Percentiles rank a stretch among this genome's conserved stretches.
These are phyloP conservation scores for Dascyllus trimaculatus DNA, from an alignment of 2,113 vertebrate genomes.

Conservation along the genomic window DNA sequence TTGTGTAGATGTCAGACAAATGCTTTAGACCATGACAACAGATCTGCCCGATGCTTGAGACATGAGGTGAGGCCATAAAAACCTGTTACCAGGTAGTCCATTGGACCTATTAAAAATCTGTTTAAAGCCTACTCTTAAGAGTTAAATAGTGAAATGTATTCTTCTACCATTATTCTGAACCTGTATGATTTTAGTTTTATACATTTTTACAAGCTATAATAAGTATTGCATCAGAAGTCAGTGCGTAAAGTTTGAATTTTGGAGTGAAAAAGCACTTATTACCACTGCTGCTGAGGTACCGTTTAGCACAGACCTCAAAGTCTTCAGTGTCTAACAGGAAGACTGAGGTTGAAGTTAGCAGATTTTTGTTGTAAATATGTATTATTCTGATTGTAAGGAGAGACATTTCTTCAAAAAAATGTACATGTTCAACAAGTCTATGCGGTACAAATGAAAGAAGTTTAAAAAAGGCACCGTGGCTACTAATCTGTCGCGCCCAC, in stretches of 20 bases:
- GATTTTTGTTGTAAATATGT: conserved; percentile 2
- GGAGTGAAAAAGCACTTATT: neutral
- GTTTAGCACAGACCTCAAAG: neutral
- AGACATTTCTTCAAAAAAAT: neutral
- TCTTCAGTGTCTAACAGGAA: neutral
- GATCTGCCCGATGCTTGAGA: neutral
- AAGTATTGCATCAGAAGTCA: neutral
- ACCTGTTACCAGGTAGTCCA: too few relatives aligned
- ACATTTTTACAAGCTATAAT: neutral
- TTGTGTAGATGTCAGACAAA: neutral
- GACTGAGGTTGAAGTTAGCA: neutral
- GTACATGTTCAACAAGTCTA: neutral
- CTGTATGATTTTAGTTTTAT: neutral
- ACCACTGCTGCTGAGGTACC: neutral
- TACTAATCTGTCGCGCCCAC: conserved; percentile 1
- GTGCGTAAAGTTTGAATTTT: too few relatives aligned
- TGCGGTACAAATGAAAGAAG: neutral
- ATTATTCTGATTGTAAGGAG: neutral
- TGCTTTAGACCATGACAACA: neutral
- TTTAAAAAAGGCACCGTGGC: neutral
- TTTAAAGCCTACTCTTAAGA: too few relatives aligned
- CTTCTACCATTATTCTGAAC: too few relatives aligned
- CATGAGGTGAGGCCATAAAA: neutral
- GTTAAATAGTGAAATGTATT: too few relatives aligned
- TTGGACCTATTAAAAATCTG: too few relatives aligned